phyloP scores from a whole-genome alignment of 2,888 invertebrate species.

The Temnothorax ravouxi region DNA sequence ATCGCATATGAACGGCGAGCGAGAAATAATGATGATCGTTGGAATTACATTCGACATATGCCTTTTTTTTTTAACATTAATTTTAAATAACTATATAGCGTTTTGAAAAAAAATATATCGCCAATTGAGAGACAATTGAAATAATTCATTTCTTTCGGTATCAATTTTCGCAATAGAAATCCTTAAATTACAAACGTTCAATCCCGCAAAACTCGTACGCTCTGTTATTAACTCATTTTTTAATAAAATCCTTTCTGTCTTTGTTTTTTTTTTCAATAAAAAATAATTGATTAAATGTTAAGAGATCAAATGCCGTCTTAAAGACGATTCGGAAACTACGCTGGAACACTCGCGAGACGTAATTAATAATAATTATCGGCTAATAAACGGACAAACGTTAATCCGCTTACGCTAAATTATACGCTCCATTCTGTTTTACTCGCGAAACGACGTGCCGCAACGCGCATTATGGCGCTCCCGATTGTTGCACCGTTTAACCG shows the following conservation, averaged over 20 bases:
- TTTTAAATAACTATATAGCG: background rate
- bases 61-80: background rate
- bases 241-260: background rate
- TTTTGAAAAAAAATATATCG: background rate
- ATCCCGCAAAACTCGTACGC: background rate
- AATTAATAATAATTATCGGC: slow-evolving; percentile 23
- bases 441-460: slow-evolving; percentile 28
- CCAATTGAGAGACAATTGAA: background rate
- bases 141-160: background rate
- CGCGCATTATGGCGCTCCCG: slow-evolving; percentile 28
- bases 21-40: background rate
- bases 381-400: slow-evolving; percentile 43
- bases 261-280: background rate
- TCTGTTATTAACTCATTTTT: background rate
- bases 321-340: background rate
- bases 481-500: slow-evolving; percentile 50
- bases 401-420: slow-evolving; percentile 54
- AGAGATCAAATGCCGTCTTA: background rate
- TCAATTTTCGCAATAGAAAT: background rate
- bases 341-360: background rate
- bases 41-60: background rate
- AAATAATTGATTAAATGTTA: background rate
- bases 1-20: background rate
- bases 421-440: slow-evolving; percentile 25
- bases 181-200: background rate